Evolutionary conservation across 2,113 vertebrate species (phyloP), one percentile per base, ranked within the genome.

Genomic region (Procavia capensis): DNA sequence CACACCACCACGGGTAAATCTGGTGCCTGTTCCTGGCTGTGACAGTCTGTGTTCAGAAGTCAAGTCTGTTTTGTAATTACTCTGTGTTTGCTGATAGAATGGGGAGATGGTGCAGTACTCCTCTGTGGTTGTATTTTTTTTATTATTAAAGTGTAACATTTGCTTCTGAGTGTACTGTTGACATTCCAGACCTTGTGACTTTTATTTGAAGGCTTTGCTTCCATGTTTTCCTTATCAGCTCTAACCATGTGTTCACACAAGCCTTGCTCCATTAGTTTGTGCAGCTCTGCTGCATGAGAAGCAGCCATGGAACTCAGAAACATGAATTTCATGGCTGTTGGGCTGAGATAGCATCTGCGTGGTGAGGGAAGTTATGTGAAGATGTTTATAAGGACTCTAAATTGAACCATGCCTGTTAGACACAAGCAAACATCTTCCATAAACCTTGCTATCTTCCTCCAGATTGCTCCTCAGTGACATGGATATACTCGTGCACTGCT

Each of bases 121-220:
- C 34, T 88, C 20, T 7, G 0, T 93, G 75, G 79, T 17, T 8
- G 25, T 85, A 22, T 43, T 45, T 41, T 41, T 85, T 50, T 54
- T 89, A 57, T 70, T 75, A 94, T 80, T 89, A 95, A 90, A 96
- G 7, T 64, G 0, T 83, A 16, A 34, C 5, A 29, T 79, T 64
- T 66, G 85, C 57, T 79, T 74, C 54, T 66, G n/a, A 41, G 43
- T 66, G 6, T 14, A 29, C 6, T 47, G 1, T 47, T 20, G 31
- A 24, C 61, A 5, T 86, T 94, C 20, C 5, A 3, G 0, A 14
- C 79, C 59, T 88, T 29, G 19, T 36, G 16, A 14, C 22, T 75
- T n/a, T 91, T 34, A 64, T 20, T 66, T 43, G 34, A 61, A 81
- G 68, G 83, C 47, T 91, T 0, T 47, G 24, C 24, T 63, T 31